Conservation (phyloP, 2,113 vertebrate species). For the Ovis canadensis region DNA sequence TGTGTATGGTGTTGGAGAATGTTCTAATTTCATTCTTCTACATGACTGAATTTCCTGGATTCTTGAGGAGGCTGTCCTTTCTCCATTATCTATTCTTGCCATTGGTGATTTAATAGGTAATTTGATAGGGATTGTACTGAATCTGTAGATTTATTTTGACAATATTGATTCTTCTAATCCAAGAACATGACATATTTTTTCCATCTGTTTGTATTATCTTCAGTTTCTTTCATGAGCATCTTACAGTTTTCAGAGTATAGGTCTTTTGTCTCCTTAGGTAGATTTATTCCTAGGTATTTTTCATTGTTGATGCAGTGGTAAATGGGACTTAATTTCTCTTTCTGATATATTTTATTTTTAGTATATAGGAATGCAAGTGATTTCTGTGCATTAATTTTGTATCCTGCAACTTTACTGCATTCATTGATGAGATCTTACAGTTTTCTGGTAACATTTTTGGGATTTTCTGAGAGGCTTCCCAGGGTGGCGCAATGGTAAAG, state of each 20-base stretch:
- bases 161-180: neutral
- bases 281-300: neutral
- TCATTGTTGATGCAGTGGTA: neutral
- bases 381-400: neutral
- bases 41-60: neutral
- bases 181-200: neutral
- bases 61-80: neutral
- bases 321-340: neutral
- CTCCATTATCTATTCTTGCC: neutral
- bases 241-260: neutral
- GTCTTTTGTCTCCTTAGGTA: neutral
- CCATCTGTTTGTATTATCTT: neutral
- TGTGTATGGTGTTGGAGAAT: neutral
- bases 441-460: neutral
- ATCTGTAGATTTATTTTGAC: neutral
- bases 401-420: neutral
- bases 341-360: neutral
- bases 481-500: neutral
- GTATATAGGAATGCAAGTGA: neutral
- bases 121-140: neutral
- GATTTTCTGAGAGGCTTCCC: neutral
- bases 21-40: neutral
- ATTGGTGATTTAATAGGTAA: neutral
- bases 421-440: neutral
- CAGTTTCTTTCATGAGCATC: neutral